Evolutionary conservation across 2,797 vertebrate genomes (phyloP).

Genomic region (Zenarchopterus dispar): DNA sequence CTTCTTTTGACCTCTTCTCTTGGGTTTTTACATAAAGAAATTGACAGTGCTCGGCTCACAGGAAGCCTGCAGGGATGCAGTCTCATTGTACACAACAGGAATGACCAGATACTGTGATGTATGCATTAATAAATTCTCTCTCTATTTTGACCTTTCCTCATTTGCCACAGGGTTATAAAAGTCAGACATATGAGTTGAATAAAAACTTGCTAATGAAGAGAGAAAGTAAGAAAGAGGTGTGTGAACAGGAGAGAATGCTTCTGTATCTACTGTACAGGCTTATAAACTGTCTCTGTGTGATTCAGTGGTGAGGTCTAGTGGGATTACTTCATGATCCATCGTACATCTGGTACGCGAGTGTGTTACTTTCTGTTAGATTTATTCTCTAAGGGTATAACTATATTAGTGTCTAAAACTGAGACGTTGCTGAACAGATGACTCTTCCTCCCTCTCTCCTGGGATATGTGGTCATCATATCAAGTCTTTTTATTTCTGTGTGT

Average conservation of each 20-base stretch:
- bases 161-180: too few species aligned
- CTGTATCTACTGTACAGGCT: conserved; percentile 13
- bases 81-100: conserved; percentile 2
- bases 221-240: not conserved
- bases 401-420: conserved; percentile 61
- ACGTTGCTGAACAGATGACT: conserved; percentile 62
- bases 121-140: conserved; percentile 9
- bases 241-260: conserved; percentile 3
- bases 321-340: conserved; percentile 38
- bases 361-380: conserved; percentile 37
- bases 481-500: conserved; percentile 32
- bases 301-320: conserved; percentile 37
- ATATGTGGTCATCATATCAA: conserved; percentile 71
- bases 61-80: not conserved
- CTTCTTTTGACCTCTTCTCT: conserved; percentile 34
- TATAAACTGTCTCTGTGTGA: conserved; percentile 34
- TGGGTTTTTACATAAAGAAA: too few species aligned
- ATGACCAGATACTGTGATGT: not conserved
- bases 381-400: conserved; percentile 48
- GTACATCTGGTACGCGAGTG: conserved; percentile 21
- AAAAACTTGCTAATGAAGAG: conserved; percentile 20
- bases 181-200: conserved; percentile 16
- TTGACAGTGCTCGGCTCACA: not conserved
- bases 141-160: too few species aligned
- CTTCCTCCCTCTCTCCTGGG: conserved; percentile 47